Conservation (phyloP, 2,113 vertebrate species). For the Cynopterus brachyotis region DNA sequence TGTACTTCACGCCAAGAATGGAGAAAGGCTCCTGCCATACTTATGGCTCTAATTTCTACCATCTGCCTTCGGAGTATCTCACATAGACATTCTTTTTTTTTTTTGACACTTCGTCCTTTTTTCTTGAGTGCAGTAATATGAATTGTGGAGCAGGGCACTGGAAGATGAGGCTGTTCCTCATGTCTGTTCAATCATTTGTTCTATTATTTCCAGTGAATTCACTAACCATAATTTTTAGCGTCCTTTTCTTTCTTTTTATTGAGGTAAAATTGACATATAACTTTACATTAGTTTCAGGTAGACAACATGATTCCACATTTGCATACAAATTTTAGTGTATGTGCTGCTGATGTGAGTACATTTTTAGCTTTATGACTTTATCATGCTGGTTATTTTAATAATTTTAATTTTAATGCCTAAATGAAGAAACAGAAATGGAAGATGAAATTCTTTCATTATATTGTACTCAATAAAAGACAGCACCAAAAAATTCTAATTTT, state of each 20-base stretch:
- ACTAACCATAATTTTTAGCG: neutral
- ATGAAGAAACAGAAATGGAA: neutral
- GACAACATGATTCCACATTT: neutral
- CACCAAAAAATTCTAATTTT: neutral
- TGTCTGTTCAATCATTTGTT: neutral
- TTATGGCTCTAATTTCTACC: neutral
- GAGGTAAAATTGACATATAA: neutral
- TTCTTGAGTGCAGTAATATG: neutral
- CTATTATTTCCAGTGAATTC: neutral
- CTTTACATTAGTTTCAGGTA: neutral
- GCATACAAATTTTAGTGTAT: neutral
- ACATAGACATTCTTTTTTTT: neutral
- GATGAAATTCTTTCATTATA: neutral
- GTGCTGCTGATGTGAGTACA: neutral
- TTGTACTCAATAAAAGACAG: neutral
- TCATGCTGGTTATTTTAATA: neutral
- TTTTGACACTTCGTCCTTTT: neutral
- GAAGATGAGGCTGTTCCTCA: neutral
- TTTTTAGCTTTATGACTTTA: neutral
- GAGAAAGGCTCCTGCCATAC: neutral
- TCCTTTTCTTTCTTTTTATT: neutral
- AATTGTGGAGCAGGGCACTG: neutral
- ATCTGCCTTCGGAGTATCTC: neutral
- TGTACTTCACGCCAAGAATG: neutral
- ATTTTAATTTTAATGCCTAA: conserved; percentile 10